Percentiles rank a stretch among this genome's conserved stretches.
phyloP scores from a whole-genome alignment of 2,888 invertebrate species.

The Mylabris sibirica region DNA sequence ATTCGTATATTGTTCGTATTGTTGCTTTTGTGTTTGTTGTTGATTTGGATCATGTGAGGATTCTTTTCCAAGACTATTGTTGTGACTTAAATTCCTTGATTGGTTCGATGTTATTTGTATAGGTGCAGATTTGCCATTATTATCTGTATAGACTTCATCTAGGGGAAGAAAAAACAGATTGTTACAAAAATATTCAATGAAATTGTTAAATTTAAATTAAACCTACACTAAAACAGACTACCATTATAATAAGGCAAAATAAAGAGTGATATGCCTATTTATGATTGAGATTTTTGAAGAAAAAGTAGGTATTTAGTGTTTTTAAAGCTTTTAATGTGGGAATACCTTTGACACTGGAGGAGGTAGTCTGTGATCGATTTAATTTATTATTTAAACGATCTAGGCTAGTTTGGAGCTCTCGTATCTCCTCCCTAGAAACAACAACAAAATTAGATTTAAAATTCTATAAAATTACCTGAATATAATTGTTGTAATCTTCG shows the following conservation, averaged over 20 bases:
- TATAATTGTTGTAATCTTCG: constrained; percentile 42
- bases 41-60: constrained; percentile 33
- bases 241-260: not conserved
- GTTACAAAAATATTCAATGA: not conserved
- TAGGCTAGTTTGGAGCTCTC: constrained; percentile 82
- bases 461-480: constrained; percentile 42
- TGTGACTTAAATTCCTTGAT: constrained; percentile 42
- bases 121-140: constrained; percentile 50
- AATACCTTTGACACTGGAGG: constrained; percentile 52
- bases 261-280: not conserved
- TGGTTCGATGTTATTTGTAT: constrained; percentile 35
- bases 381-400: constrained; percentile 66
- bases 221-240: constrained; percentile 5
- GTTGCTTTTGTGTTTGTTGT: constrained; percentile 16
- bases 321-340: constrained; percentile 12
- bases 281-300: not conserved
- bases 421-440: constrained; percentile 77
- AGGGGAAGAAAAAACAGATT: constrained; percentile 13
- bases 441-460: constrained; percentile 48
- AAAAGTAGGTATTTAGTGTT: not conserved
- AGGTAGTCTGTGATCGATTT: constrained; percentile 52
- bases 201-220: not conserved
- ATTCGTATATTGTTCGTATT: constrained; percentile 28
- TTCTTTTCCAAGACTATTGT: constrained; percentile 42
- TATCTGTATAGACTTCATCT: constrained; percentile 51